These are phyloP conservation scores for Psammodynastes pulverulentus DNA, from an alignment of 2,113 vertebrate species.

Conservation along the genomic window DNA sequence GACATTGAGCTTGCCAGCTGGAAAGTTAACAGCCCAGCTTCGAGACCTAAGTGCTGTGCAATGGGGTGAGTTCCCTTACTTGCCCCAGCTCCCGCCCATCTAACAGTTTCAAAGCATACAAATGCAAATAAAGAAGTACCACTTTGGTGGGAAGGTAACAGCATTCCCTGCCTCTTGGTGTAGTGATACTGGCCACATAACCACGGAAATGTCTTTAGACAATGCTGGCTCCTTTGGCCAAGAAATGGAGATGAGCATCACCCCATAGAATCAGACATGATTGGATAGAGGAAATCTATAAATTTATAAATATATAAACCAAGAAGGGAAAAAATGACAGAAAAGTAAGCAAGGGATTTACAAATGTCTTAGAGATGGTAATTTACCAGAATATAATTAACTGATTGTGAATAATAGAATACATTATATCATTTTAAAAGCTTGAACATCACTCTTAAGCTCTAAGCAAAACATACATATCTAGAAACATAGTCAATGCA, in stretches of 20 bases:
- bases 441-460: neutral
- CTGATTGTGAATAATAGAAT: neutral
- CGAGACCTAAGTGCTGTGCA: neutral
- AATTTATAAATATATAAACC: neutral
- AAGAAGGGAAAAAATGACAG: neutral
- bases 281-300: neutral
- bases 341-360: neutral
- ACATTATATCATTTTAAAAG: neutral
- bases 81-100: neutral
- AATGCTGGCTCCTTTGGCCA: neutral
- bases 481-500: neutral
- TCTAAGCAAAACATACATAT: neutral
- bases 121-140: neutral
- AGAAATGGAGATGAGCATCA: neutral
- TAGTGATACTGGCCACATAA: neutral
- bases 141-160: neutral
- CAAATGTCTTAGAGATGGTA: neutral
- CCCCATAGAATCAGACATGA: neutral
- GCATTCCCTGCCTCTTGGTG: neutral
- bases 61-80: neutral
- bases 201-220: neutral
- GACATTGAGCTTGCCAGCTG: neutral
- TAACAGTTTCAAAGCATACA: neutral
- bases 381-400: neutral
- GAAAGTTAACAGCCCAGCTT: neutral